Conservation (phyloP, 1,140 invertebrate genomes). For the Lordiphosa mommai region DNA sequence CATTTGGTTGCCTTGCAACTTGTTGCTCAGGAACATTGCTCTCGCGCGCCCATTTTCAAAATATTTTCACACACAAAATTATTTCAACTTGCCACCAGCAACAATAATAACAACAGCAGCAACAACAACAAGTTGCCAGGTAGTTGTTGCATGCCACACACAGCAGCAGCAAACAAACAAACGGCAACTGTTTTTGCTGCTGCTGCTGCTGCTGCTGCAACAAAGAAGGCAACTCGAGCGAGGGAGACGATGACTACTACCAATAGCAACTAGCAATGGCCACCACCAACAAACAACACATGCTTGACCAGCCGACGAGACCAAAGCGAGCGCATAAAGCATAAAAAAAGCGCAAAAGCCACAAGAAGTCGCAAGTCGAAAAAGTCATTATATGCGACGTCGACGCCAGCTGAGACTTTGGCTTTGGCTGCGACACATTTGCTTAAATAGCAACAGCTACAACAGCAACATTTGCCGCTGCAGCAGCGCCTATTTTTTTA, state of each 20-base stretch:
- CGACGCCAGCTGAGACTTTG: constrained; percentile 50
- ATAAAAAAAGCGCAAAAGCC: constrained; percentile 68
- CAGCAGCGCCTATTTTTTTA: constrained; percentile 52
- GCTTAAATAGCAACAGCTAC: constrained; percentile 65
- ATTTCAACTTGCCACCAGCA: constrained; percentile 69
- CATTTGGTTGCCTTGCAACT: constrained; percentile 12
- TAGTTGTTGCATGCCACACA: constrained; percentile 68
- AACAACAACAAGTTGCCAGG: constrained; percentile 42
- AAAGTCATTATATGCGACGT: constrained; percentile 70
- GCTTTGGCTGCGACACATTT: constrained; percentile 76
- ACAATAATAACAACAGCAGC: constrained; percentile 28
- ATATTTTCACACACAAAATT: constrained; percentile 76
- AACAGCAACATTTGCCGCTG: constrained; percentile 37
- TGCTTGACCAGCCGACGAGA: constrained; percentile 58
- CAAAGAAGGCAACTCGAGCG: constrained; percentile 36
- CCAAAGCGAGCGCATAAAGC: constrained; percentile 69
- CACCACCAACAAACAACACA: constrained; percentile 33
- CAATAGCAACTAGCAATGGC: constrained; percentile 39
- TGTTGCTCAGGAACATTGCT: constrained; percentile 18
- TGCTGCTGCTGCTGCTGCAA: constrained; percentile 31
- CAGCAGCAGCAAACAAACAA: constrained; percentile 45
- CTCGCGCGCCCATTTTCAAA: constrained; percentile 64
- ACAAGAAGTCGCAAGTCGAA: constrained; percentile 63
- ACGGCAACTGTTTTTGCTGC: constrained; percentile 53
- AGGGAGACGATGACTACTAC: neutral